Evolutionary conservation across 2,113 vertebrate genomes (phyloP), one percentile per base, ranked within the genome.

Genomic region (Gymnocephalus cernua): DNA sequence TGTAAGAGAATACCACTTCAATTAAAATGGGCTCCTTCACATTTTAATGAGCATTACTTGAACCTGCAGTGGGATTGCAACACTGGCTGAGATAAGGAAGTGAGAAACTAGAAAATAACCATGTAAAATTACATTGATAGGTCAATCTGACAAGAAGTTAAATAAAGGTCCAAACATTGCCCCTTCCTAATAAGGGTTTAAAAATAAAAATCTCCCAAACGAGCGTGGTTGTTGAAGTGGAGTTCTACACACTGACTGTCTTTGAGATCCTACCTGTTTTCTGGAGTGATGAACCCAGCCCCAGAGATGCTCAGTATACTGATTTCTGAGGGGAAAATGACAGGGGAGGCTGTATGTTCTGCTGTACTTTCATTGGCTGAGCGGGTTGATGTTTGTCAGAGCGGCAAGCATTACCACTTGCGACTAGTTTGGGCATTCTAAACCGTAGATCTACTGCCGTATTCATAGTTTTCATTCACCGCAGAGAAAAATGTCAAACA

Each of bases 361-460:
- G 41, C 80, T 14, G 67, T 59, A 0, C 53, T 67, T 77, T 78
- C 76, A 83, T 84, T 86, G 86, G 79, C 84, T 78, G 66, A 88
- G 76, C 6, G 86, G 21, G 51, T 56, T 79, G 75, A 76, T 81
- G 85, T 83, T 80, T 77, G 88, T 85, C 82, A 70, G 70, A 21
- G 38, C 12, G 25, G 64, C 58, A 57, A 68, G 56, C 50, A 27
- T 70, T 66, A 23, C 58, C 13, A 44, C 66, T 57, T 7, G 4
- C 18, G 80, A 74, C 53, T 35, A 38, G 74, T 74, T 44, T 19
- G 32, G 67, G 63, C 66, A 38, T 78, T 69, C 29, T 4, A 0
- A 54, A 82, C 83, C 32, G 50, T 50, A 2, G 50, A 38, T 4
- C 25, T 3, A 29, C 32, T 14, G 76, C 32, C 3, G 38, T 12